Evolutionary conservation across 2,113 vertebrate species (phyloP).

Genomic region (Ia io): DNA sequence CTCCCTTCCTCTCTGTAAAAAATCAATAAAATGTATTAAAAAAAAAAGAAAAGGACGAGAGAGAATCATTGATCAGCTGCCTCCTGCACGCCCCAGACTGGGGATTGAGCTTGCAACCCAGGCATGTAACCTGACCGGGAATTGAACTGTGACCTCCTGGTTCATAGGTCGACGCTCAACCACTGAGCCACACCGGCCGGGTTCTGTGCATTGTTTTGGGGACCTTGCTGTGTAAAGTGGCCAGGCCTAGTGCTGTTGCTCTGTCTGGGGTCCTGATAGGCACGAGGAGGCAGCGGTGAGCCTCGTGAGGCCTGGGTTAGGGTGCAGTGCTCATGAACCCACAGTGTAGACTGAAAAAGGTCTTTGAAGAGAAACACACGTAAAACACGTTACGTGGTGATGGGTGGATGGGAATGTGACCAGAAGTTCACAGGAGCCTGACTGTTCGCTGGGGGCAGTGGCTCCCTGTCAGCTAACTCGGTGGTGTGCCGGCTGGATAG

Average conservation of each 20-base stretch:
- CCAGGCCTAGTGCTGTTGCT: background rate
- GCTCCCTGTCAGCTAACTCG: background rate
- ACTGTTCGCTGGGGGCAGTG: background rate
- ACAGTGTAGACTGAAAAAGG: background rate
- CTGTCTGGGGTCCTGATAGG: background rate
- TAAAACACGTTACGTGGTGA: background rate
- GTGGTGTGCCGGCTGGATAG: background rate
- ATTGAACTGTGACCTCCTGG: no score
- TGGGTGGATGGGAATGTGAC: background rate
- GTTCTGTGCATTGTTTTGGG: no score
- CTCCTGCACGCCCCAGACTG: no score
- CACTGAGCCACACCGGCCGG: no score
- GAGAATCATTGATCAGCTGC: no score
- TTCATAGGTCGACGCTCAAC: no score
- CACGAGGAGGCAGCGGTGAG: no score
- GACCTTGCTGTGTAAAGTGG: background rate
- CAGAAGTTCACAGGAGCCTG: background rate
- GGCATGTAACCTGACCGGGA: no score
- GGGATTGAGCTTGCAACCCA: no score
- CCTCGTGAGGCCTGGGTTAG: background rate
- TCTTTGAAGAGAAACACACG: background rate
- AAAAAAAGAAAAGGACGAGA: no score
- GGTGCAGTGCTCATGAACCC: rapidly evolving
- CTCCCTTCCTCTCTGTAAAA: no score
- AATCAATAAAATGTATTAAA: no score